phyloP scores from a whole-genome alignment of 2,888 invertebrate genomes.

The Himalopsyche japonica region DNA sequence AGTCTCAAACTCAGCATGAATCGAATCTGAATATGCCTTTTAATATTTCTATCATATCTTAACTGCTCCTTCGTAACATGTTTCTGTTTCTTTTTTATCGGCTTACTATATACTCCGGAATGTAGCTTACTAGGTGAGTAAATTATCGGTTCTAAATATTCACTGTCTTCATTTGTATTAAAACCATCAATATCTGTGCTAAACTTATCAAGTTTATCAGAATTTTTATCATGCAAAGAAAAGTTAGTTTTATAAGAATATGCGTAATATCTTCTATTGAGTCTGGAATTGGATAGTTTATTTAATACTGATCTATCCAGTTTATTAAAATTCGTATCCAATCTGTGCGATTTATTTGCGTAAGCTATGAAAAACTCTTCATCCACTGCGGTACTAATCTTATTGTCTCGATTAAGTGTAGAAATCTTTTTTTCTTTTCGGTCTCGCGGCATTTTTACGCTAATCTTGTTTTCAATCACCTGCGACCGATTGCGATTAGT shows the following conservation, averaged over 20 bases:
- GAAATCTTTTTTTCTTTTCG: constrained; percentile 14
- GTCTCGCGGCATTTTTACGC: constrained; percentile 43
- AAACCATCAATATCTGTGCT: constrained; percentile 24
- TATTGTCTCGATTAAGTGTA: constrained; percentile 21
- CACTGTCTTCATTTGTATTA: background rate
- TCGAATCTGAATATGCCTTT: constrained; percentile 66
- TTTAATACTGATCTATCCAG: background rate
- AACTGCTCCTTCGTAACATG: constrained; percentile 52
- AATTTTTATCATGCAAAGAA: constrained; percentile 46
- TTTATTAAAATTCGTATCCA: background rate
- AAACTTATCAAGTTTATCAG: constrained; percentile 25
- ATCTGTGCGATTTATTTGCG: background rate
- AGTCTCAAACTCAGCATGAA: constrained; percentile 70
- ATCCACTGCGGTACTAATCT: constrained; percentile 30
- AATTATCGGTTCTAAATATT: constrained; percentile 22
- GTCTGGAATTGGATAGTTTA: background rate
- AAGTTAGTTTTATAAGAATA: constrained; percentile 47
- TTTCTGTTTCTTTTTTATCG: background rate
- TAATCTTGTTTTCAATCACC: constrained; percentile 48
- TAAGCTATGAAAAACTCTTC: constrained; percentile 19
- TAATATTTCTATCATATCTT: constrained; percentile 63
- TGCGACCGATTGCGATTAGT: constrained; percentile 60
- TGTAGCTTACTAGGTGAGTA: background rate
- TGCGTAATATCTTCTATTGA: constrained; percentile 20
- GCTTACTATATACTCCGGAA: background rate